Conservation (phyloP, 1,140 invertebrate genomes). For the Drosophila lowei region DNA sequence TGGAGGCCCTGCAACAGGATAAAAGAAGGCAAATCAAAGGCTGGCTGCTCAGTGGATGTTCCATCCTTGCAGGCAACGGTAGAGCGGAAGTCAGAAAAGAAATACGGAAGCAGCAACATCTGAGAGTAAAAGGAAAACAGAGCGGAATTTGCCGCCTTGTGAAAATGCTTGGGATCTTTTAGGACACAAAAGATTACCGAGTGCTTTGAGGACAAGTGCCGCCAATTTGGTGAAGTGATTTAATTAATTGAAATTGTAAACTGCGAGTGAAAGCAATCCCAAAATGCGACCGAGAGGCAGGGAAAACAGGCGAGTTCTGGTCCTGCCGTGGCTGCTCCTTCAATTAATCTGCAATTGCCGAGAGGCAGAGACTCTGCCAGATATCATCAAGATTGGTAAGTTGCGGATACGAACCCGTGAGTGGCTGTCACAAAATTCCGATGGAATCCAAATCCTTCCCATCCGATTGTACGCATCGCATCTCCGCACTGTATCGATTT, state of each 20-base stretch:
- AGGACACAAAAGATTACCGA: conserved; percentile 1
- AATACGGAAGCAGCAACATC: not conserved
- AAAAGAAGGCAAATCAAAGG: conserved; percentile 50
- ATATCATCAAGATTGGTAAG: conserved; percentile 81
- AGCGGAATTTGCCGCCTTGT: conserved; percentile 23
- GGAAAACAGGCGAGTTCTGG: conserved; percentile 18
- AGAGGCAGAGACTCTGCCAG: conserved; percentile 53
- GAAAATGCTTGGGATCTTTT: conserved; percentile 40
- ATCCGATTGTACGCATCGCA: conserved; percentile 10
- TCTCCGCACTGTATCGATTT: conserved; percentile 69
- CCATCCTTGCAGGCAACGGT: conserved; percentile 51
- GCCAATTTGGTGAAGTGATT: conserved; percentile 20
- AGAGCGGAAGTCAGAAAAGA: conserved; percentile 4
- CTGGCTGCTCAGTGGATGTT: conserved; percentile 60
- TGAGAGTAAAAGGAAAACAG: conserved; percentile 26
- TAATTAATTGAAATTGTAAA: conserved; percentile 7
- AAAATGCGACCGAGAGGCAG: conserved; percentile 42
- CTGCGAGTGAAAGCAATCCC: conserved; percentile 7
- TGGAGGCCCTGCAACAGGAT: conserved; percentile 59
- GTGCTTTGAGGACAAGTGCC: not conserved
- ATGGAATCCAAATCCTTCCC: conserved; percentile 7
- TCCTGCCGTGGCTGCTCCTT: conserved; percentile 43
- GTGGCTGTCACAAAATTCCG: not conserved
- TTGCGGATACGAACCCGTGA: not conserved
- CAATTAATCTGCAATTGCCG: conserved; percentile 43